Evolutionary conservation across 2,797 vertebrate genomes (phyloP).

Genomic region (Sebastes glaucus): DNA sequence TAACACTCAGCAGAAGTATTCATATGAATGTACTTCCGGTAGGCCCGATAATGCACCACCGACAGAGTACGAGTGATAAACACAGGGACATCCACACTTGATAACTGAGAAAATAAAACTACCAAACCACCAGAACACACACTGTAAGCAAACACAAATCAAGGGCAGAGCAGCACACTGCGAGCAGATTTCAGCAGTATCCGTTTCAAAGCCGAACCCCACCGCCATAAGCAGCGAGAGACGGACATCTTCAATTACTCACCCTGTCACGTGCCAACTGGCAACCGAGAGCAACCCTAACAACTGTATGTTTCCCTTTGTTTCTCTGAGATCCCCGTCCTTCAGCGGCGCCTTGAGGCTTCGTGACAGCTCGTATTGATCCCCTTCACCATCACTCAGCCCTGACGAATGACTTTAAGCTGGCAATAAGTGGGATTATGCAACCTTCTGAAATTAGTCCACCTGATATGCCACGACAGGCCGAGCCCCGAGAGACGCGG

Average conservation of each 20-base stretch:
- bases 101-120: slow-evolving; percentile 29
- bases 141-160: slow-evolving; percentile 29
- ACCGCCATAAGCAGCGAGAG: slow-evolving; percentile 43
- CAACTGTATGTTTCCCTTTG: slow-evolving; percentile 74
- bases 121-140: slow-evolving; percentile 36
- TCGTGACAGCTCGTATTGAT: slow-evolving; percentile 76
- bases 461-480: slow-evolving; percentile 63
- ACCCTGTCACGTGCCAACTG: slow-evolving; percentile 67
- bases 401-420: slow-evolving; percentile 74
- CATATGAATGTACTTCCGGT: neutral
- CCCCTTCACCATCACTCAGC: slow-evolving; percentile 77
- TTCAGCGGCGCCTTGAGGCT: slow-evolving; percentile 62
- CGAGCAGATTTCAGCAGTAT: slow-evolving; percentile 41
- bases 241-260: slow-evolving; percentile 70
- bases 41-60: neutral
- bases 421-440: slow-evolving; percentile 75
- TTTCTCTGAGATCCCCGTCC: slow-evolving; percentile 67
- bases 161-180: slow-evolving; percentile 46
- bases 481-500: slow-evolving; percentile 27
- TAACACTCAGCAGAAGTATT: neutral
- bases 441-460: slow-evolving; percentile 71
- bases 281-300: slow-evolving; percentile 59
- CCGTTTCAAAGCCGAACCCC: slow-evolving; percentile 59
- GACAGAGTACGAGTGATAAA: slow-evolving; percentile 14
- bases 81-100: slow-evolving; percentile 15